Evolutionary conservation across 1,140 invertebrate species (phyloP), one percentile per base, ranked within the genome.

Genomic region (Heliconius congener): DNA sequence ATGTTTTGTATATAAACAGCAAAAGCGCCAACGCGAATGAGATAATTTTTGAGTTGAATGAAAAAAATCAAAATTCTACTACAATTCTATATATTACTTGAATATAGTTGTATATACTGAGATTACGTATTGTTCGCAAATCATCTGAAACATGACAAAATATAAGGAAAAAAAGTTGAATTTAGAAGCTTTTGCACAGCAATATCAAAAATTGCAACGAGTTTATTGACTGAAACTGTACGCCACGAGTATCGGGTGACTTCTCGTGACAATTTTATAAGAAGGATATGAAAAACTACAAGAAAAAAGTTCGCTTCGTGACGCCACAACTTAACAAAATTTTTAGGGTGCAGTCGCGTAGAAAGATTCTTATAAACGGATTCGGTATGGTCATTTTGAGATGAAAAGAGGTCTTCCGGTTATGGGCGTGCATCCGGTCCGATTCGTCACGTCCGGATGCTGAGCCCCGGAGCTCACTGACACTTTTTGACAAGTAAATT

Each of bases 371-470:
- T 78, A 85, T 89, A 90, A 85, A 89, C 84, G 85, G 87, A 93
- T 94, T 94, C 81, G 91, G 86, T 85, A 86, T 85, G 90, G 92
- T 86, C 89, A 91, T 92, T 92, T 90, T 86, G 81, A 90, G 89
- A 93, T 92, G 91, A 92, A 92, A 90, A 91, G 90, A 82, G 85
- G 85, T 84, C 90, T 93, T 93, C 91, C 92, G 91, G 92, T 87
- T 86, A 85, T 85, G 87, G 87, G 78, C 87, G 84, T 82, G 86
- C 88, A 88, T 93, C 92, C 92, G 92, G 92, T 88, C 73, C 77
- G 78, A 85, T 85, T 82, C 77, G 88, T 88, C 87, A 90, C 88
- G 84, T 87, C 87, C 83, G 84, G 77, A 82, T 77, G 74, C 79
- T 52, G 71, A 70, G 77, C 19, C 80, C 81, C 52, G 76, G 72